phyloP scores from a whole-genome alignment of 2,113 vertebrate species.

The Lamprologus lemairii region DNA sequence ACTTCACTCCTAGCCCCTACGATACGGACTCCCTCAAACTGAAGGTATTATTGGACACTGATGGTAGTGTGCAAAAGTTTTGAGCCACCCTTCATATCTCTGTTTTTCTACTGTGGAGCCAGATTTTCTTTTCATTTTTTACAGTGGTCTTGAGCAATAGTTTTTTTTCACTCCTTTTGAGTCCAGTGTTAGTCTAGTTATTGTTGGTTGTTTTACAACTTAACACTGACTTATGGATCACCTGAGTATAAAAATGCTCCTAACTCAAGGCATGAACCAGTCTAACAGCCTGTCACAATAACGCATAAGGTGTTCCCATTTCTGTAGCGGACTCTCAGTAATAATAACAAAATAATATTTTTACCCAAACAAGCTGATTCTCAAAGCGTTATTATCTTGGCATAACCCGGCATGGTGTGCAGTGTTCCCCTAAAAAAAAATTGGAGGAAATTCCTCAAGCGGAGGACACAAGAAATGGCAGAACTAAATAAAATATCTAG shows the following conservation, averaged over 20 bases:
- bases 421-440: neutral
- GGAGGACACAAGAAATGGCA: neutral
- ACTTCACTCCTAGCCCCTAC: conserved; percentile 98
- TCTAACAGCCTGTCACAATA: neutral
- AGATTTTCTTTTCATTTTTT: neutral
- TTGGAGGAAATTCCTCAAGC: neutral
- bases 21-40: conserved; percentile 96
- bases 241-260: neutral
- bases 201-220: neutral
- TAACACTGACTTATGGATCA: neutral
- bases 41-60: conserved; percentile 69
- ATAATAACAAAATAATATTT: neutral
- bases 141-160: neutral
- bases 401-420: neutral
- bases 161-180: neutral
- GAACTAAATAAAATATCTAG: neutral
- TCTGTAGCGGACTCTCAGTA: neutral
- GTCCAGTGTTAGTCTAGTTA: neutral
- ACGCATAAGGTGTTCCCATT: fast-evolving
- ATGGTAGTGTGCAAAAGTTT: neutral
- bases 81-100: neutral
- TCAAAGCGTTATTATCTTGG: fast-evolving
- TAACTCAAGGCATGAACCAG: neutral
- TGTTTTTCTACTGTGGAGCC: neutral
- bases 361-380: neutral